A percentile compares a stretch with the other conserved stretches of the same genome.
Evolutionary conservation across 2,888 invertebrate species (phyloP).

Genomic region (Rutpela maculata): DNA sequence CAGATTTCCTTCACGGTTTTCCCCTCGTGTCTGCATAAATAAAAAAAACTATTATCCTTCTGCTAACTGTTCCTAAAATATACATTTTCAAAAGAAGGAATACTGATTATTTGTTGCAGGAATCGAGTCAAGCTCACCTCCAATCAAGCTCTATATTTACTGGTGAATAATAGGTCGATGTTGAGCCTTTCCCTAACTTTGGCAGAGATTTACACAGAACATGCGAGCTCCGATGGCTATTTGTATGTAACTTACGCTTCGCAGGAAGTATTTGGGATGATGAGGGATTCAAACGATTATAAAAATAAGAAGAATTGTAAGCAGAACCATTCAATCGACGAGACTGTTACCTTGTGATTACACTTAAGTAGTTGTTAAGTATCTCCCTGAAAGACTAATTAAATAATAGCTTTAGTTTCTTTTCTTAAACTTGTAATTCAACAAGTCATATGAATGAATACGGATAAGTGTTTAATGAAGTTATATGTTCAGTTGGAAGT

Average conservation of each 20-base stretch:
- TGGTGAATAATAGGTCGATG: constrained; percentile 89
- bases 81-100: too few species aligned
- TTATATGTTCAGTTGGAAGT: too few species aligned
- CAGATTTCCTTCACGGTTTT: too few species aligned
- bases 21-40: too few species aligned
- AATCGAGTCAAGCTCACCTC: constrained; percentile 78
- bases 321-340: not conserved
- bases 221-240: constrained; percentile 89
- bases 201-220: constrained; percentile 86
- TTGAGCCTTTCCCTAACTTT: constrained; percentile 87
- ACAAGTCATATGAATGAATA: not conserved
- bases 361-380: constrained; percentile 3
- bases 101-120: constrained; percentile 61
- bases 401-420: constrained; percentile 1
- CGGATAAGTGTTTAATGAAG: too few species aligned
- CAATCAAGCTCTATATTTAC: constrained; percentile 86
- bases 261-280: constrained; percentile 89
- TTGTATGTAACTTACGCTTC: constrained; percentile 93
- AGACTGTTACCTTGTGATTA: not conserved
- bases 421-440: not conserved
- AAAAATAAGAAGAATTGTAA: constrained; percentile 25
- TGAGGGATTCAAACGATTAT: constrained; percentile 19
- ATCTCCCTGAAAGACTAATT: constrained; percentile 21
- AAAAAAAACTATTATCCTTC: too few species aligned
- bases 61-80: too few species aligned